Conservation (phyloP, 2,888 invertebrate genomes). For the Horisme vitalbata region DNA sequence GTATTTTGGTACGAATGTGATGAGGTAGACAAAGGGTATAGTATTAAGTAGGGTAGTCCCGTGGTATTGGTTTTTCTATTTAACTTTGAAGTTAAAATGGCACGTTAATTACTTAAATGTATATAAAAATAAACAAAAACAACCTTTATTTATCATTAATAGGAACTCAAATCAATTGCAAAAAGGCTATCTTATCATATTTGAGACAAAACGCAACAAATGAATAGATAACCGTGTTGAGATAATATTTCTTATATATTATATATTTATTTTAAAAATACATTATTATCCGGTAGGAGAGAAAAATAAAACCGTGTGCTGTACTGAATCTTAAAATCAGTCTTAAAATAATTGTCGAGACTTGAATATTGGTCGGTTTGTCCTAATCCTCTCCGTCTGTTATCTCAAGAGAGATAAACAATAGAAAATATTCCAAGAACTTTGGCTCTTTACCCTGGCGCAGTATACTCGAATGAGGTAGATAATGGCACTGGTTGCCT, state of each 20-base stretch:
- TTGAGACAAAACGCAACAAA: slow-evolving; percentile 15
- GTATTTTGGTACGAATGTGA: slow-evolving; percentile 50
- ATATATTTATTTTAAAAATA: neutral
- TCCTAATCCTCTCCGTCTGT: slow-evolving; percentile 41
- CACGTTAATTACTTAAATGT: slow-evolving; percentile 46
- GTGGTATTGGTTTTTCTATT: too few species aligned
- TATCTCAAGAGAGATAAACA: slow-evolving; percentile 57
- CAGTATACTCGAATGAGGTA: slow-evolving; percentile 69
- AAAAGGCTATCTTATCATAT: slow-evolving; percentile 35
- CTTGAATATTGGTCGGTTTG: slow-evolving; percentile 32
- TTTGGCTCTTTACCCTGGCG: slow-evolving; percentile 77
- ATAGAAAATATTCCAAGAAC: slow-evolving; percentile 71
- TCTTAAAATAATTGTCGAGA: slow-evolving; percentile 57
- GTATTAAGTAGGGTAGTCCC: too few species aligned
- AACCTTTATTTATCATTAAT: slow-evolving; percentile 58
- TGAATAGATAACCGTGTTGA: too few species aligned
- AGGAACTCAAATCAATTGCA: slow-evolving; percentile 80
- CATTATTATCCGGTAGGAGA: neutral
- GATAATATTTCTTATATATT: too few species aligned
- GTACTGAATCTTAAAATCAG: slow-evolving; percentile 56
- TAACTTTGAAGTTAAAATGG: slow-evolving; percentile 12
- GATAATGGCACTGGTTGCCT: slow-evolving; percentile 69
- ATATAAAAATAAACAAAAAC: slow-evolving; percentile 60
- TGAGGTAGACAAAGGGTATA: too few species aligned
- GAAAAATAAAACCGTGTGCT: neutral